Base-by-base conservation (phyloP, 2,113 vertebrate species). In the Osmerus eperlanus region DNA sequence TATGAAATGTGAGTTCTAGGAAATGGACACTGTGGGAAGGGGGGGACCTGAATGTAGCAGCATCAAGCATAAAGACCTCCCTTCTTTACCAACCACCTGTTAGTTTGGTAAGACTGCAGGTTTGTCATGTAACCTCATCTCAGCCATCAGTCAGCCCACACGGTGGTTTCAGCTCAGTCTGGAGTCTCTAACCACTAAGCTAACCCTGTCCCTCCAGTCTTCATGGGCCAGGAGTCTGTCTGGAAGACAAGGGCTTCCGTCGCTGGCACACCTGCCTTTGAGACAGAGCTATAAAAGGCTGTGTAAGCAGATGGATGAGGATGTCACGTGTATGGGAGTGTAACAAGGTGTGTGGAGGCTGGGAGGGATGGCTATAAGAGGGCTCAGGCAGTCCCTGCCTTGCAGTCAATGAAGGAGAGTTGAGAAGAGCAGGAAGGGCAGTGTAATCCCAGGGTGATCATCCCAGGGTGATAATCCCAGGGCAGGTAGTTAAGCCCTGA, bases 291-390 rank as follows among this genome's bases (percentile, higher is more conserved):
- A 32, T 71, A 70, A 68, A 81, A 77, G 64, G 56, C 25, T 4
- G 9, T 61, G 21, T 68, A 74, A 77, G 60, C 69, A 68, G 71
- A 62, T 71, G 55, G 67, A 32, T 60, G 21, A 41, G 41, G 19
- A 25, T 78, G 65, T 21, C 59, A 25, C 59, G 32, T 28, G n/a
- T 13, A 64, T 52, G 62, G 23, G 53, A 75, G 21, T 41, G 68
- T 41, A 68, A 12, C 32, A 4, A 60, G 28, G 55, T 77, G 65
- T 68, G 47, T 60, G 47, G 61, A 52, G 8, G 12, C 9, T 19
- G 78, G 61, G 70, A 61, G 68, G 63, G 73, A 41, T 67, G 62
- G 32, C 75, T 83, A 77, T 81, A 77, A 79, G 74, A 41, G 3
- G 28, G 4, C n/a, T 3, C 19, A 15, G 2, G 4, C 16, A 15